Evolutionary conservation across 1,140 invertebrate species (phyloP), one percentile per base, ranked within the genome.

Genomic region (Chironomus tepperi): DNA sequence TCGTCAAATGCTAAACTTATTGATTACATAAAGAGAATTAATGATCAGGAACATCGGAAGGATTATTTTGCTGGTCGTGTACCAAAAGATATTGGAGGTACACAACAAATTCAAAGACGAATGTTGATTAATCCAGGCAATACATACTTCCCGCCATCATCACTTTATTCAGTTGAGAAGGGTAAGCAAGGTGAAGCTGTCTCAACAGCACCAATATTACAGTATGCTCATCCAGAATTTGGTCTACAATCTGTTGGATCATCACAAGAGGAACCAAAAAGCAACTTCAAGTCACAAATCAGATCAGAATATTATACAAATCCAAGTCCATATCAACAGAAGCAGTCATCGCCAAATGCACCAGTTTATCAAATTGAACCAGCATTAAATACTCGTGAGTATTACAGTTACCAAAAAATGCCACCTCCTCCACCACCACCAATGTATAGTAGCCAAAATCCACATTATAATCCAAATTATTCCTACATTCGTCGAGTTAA

Each of bases 211-310:
- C 91, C 91, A 0, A 89, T 92, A 3, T 82, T 91, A 1, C 90
- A 92, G 77, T 92, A 92, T 77, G 90, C 90, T 7, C 90, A 92
- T 80, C 91, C 91, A 0, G 91, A 92, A 77, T 79, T 91, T 1
- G 91, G 91, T 7, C 88, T 90, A 0, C 91, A 92, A 77, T 89
- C 89, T 0, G 90, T 83, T 2, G 84, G 83, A 1, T 76, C 81
- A 42, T 83, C 85, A 42, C 81, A 84, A 67, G 79, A 84, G 34
- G 81, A 77, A 73, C 18, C 65, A n/a, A 77, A 78, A 34, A 34
- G 24, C 24, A 34, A 34, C 5, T 34, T 2, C 5, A 34, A 34
- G 5, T 5, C 24, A 73, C 75, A 76, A 77, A 43, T 64, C 80
- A 79, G 74, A 82, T 79, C 80, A 73, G 84, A 83, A 77, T 84